A percentile compares a stretch with the other conserved stretches of the same genome.
phyloP scores from a whole-genome alignment of 2,888 invertebrate species.

The Lochmaea crataegi region DNA sequence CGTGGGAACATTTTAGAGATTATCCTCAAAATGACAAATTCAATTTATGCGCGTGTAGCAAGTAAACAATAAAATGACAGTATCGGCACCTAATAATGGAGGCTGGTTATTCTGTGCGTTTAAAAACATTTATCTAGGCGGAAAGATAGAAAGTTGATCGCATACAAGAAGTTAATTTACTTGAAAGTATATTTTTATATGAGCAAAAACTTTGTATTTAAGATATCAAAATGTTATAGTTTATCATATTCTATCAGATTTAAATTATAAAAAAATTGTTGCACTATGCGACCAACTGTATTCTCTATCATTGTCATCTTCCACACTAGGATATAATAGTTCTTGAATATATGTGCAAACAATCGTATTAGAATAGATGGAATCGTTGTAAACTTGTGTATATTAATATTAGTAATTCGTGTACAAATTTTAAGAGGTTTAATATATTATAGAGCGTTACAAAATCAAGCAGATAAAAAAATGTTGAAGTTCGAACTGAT shows the following conservation, averaged over 20 bases:
- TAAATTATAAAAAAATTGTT: too few relatives aligned
- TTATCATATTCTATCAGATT: too few relatives aligned
- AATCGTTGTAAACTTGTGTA: conserved; percentile 46
- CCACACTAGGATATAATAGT: background rate
- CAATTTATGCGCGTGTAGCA: too few relatives aligned
- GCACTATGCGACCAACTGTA: background rate
- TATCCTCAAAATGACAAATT: too few relatives aligned
- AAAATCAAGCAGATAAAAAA: too few relatives aligned
- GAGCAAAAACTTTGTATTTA: background rate
- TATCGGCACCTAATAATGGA: too few relatives aligned
- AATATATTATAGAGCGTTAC: background rate
- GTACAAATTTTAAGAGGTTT: conserved; percentile 28
- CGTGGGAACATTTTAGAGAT: too few relatives aligned
- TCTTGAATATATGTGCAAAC: conserved; percentile 35
- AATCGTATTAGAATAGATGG: conserved; percentile 44
- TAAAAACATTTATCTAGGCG: too few relatives aligned
- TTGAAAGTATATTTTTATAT: background rate
- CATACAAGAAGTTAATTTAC: background rate
- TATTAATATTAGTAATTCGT: conserved; percentile 43
- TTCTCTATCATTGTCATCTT: background rate
- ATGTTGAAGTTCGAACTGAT: too few relatives aligned
- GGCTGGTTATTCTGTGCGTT: too few relatives aligned
- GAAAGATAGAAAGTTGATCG: conserved; percentile 12
- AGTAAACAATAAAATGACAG: too few relatives aligned
- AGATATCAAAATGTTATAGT: too few relatives aligned